A percentile compares a stretch with the other conserved stretches of the same genome.
Evolutionary conservation across 2,113 vertebrate genomes (phyloP).

Genomic region (Pachypanchax playfairii): DNA sequence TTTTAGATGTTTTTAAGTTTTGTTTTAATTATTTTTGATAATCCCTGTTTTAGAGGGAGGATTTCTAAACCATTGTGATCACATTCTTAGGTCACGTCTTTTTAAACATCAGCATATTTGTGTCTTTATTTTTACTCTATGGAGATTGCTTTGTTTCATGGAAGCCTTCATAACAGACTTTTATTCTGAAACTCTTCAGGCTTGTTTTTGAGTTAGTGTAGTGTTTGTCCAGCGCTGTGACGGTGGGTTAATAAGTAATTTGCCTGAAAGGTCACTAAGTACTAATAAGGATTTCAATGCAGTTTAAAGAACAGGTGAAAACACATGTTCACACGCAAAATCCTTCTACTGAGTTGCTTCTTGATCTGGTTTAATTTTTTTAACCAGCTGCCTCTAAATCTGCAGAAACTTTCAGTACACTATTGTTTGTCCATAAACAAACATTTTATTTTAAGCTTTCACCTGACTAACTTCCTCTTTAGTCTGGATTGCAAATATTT

Average conservation of each 20-base stretch:
- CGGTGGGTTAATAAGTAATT: constrained; percentile 65
- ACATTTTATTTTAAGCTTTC: background rate
- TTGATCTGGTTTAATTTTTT: background rate
- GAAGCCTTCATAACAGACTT: background rate
- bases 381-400: background rate
- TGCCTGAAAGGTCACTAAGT: constrained; percentile 43
- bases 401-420: constrained; percentile 8
- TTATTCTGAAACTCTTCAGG: background rate
- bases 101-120: no score
- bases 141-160: background rate
- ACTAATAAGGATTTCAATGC: constrained; percentile 36
- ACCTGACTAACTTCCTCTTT: constrained; percentile 39
- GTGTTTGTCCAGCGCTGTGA: constrained; percentile 44
- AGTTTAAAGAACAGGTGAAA: constrained; percentile 13
- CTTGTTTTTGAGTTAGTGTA: constrained; percentile 1
- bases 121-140: no score
- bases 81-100: no score
- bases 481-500: background rate
- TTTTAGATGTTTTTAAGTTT: no score
- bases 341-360: constrained; percentile 20
- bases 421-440: constrained; percentile 13
- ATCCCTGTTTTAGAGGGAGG: no score
- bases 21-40: no score
- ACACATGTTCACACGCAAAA: constrained; percentile 15
- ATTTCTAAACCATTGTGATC: no score